These are phyloP conservation scores for Balaeniceps rex DNA, from an alignment of 2,113 vertebrate genomes.

Conservation along the genomic window DNA sequence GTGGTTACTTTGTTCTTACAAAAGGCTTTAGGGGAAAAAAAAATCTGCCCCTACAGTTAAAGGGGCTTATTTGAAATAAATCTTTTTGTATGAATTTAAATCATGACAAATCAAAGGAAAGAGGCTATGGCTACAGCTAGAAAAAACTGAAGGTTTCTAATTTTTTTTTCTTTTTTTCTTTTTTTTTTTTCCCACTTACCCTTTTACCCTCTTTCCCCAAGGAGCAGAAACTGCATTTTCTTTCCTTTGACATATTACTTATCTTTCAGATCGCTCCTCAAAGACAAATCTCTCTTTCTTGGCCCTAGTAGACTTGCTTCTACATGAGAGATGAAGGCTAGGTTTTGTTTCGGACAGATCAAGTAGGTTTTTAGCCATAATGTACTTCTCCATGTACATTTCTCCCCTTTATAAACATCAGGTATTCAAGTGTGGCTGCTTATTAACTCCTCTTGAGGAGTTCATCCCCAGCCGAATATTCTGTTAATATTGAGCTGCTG, in stretches of 20 bases:
- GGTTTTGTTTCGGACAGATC: neutral
- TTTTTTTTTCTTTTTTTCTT: neutral
- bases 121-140: conserved; percentile 5
- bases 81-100: conserved; percentile 68
- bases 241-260: conserved; percentile 35
- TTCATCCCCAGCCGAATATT: neutral
- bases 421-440: neutral
- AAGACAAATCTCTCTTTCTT: conserved; percentile 26
- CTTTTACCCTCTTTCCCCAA: conserved; percentile 9
- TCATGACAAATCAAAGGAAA: conserved; percentile 56
- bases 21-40: conserved; percentile 46
- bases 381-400: neutral
- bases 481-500: neutral
- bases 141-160: neutral
- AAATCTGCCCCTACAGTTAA: conserved; percentile 55
- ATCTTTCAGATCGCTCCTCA: conserved; percentile 53
- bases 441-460: neutral
- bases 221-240: conserved; percentile 33
- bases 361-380: neutral
- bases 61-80: conserved; percentile 64
- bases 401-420: conserved; percentile 11
- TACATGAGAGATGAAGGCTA: neutral
- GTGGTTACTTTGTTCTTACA: conserved; percentile 74
- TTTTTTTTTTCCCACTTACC: neutral
- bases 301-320: neutral